Evolutionary conservation across 2,888 invertebrate species (phyloP), one percentile per base, ranked within the genome.

Genomic region (Chrysina gloriosa): DNA sequence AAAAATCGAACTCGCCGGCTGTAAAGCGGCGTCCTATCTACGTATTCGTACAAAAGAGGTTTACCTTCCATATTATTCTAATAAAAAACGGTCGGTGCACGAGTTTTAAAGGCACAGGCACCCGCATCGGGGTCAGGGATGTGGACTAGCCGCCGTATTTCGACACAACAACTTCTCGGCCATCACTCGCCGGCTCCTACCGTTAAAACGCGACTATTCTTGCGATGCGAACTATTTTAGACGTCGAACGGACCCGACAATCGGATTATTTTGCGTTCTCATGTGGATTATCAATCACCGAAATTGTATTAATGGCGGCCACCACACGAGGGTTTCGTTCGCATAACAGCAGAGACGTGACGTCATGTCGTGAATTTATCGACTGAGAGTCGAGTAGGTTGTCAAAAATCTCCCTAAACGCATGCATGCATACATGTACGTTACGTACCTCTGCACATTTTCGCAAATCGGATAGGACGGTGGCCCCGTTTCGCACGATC

Each of bases 121-220:
- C 75, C 74, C 71, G 73, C 73, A 75, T 74, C 78, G 81, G 79
- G 81, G 81, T 81, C 81, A 81, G 80, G 79, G 81, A 75, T 79
- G 79, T 64, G 54, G 65, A 68, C 65, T 63, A 67, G 56, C 69
- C 58, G 66, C 69, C 54, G 67, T 65, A 47, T 66, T 69, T 66
- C 68, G 66, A 68, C 63, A 68, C 84, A 85, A 68, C 84, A 85
- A 89, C 90, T 90, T 90, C 90, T 90, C 90, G 90, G 91, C 91
- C 91, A 91, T 91, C 89, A 90, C 90, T 90, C 56, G 34, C 47
- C 31, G 19, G 58, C 45, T 42, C 29, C 7, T 52, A 52, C 52
- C 31, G 45, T 25, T 52, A 21, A 52, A 31, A 14, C 25, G 39
- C 39, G 39, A 39, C 14, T 39, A 39, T 6, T 52, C 16, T 2